phyloP scores from a whole-genome alignment of 2,888 invertebrate species.

The Drosophila longiperda region DNA sequence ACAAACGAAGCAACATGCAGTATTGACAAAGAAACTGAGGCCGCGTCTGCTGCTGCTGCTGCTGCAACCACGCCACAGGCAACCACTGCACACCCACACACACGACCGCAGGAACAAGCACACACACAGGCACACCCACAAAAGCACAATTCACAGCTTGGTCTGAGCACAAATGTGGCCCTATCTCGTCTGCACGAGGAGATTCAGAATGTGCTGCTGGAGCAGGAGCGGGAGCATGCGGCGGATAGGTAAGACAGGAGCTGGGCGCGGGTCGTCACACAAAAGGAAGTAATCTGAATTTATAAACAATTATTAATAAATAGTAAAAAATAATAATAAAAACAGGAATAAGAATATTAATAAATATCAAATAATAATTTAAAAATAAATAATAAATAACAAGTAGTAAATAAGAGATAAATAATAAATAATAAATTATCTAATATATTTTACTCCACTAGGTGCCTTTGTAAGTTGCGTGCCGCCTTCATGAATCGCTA shows the following conservation, averaged over 20 bases:
- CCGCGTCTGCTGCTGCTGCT: slow-evolving; percentile 22
- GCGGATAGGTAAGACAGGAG: slow-evolving; percentile 85
- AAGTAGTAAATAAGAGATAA: background rate
- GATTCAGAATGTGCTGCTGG: slow-evolving; percentile 88
- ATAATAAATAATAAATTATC: background rate
- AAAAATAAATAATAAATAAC: background rate
- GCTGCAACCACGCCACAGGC: slow-evolving; percentile 34
- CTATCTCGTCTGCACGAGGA: slow-evolving; percentile 89
- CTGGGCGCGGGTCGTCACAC: background rate
- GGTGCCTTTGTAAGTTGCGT: slow-evolving; percentile 80
- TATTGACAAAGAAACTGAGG: slow-evolving; percentile 39
- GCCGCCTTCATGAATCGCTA: slow-evolving; percentile 83
- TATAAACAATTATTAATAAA: no score
- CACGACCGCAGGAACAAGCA: slow-evolving; percentile 5
- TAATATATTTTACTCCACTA: slow-evolving; percentile 40
- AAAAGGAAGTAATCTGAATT: background rate
- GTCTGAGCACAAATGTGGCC: slow-evolving; percentile 87
- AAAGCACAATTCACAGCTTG: slow-evolving; percentile 41
- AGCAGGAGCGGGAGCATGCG: slow-evolving; percentile 87
- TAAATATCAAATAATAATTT: background rate
- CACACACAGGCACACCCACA: slow-evolving; percentile 12
- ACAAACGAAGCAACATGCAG: slow-evolving; percentile 26
- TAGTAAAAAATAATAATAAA: background rate
- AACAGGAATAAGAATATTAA: background rate
- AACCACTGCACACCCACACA: slow-evolving; percentile 5